Evolutionary conservation across 2,797 vertebrate genomes (phyloP), one percentile per base, ranked within the genome.

Genomic region (Alca torda): DNA sequence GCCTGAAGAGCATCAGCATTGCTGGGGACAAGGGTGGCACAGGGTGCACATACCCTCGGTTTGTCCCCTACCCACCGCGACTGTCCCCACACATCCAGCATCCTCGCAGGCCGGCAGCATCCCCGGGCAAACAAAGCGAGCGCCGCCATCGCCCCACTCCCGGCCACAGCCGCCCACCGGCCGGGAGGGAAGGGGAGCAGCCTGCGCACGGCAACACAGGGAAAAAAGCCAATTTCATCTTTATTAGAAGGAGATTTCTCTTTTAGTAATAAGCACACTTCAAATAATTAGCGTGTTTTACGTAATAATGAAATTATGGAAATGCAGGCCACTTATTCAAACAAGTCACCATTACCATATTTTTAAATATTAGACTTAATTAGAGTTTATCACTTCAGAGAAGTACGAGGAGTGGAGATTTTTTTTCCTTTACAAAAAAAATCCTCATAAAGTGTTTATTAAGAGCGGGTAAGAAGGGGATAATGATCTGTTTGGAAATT

Each of bases 381-480:
- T 99, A 99, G 99, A 98, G 99, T 99, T 99, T 98, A 99, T 98
- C 98, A 98, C 98, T 98, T 98, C 96, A 98, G 98, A 98, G 98
- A 98, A 99, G 98, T 98, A 98, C 98, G 98, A 97, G 97, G 97
- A 99, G 98, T 98, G 97, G 98, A 98, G 99, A 98, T 98, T 98
- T 98, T 98, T 93, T 95, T 96, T 96, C 95, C 97, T 98, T 98
- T 89, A 85, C 98, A 97, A 92, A 99, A 99, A 99, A 99, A 99
- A 98, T 98, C 98, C 99, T 99, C 99, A 99, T 99, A 99, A 99
- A 99, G 99, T 99, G 99, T 99, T 99, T 99, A 99, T 99, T 99
- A 99, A 99, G 99, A 99, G 98, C 96, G 98, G 99, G 98, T 99
- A 99, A 99, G 99, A 99, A 99, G 98, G 98, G 98, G 98, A 98